phyloP scores from a whole-genome alignment of 37 sponge, comb jelly and placozoan species.

The Lycopodina hypogea region DNA sequence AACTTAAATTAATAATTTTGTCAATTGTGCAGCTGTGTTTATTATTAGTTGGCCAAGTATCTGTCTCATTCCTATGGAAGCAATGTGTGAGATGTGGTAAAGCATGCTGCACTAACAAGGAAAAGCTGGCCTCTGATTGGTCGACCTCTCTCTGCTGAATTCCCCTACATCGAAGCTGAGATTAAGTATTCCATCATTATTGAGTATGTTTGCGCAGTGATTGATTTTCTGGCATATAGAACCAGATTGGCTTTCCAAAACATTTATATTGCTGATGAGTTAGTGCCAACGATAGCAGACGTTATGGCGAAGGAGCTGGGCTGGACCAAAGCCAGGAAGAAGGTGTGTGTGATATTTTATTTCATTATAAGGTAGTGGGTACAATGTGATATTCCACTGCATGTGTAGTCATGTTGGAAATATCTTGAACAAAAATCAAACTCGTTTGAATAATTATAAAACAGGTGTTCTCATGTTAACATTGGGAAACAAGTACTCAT shows the following conservation, averaged over 20 bases:
- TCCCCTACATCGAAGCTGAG: slow-evolving; percentile 98
- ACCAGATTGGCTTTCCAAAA: slow-evolving; percentile 96
- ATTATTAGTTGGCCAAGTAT: slow-evolving; percentile 80
- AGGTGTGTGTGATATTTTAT: slow-evolving; percentile 4
- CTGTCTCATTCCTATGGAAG: slow-evolving; percentile 89
- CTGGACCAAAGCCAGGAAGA: slow-evolving; percentile 78
- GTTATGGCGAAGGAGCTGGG: slow-evolving; percentile 90
- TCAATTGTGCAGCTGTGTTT: neutral
- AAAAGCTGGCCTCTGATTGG: slow-evolving; percentile 93
- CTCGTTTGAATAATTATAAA: neutral
- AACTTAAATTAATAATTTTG: no score
- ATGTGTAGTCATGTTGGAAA: no score
- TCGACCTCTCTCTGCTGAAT: slow-evolving; percentile 74
- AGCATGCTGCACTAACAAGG: slow-evolving; percentile 86
- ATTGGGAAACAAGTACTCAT: neutral
- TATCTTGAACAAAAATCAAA: no score
- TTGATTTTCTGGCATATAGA: slow-evolving; percentile 88
- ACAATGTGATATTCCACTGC: no score
- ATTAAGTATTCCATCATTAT: slow-evolving; percentile 84
- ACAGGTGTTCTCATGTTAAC: neutral
- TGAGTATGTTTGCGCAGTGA: slow-evolving; percentile 90
- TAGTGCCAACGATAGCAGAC: slow-evolving; percentile 81
- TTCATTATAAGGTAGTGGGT: no score
- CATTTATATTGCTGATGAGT: slow-evolving; percentile 92
- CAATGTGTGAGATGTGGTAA: slow-evolving; percentile 88